phyloP scores from a whole-genome alignment of 2,113 vertebrate species.

The Bostrychus sinensis region DNA sequence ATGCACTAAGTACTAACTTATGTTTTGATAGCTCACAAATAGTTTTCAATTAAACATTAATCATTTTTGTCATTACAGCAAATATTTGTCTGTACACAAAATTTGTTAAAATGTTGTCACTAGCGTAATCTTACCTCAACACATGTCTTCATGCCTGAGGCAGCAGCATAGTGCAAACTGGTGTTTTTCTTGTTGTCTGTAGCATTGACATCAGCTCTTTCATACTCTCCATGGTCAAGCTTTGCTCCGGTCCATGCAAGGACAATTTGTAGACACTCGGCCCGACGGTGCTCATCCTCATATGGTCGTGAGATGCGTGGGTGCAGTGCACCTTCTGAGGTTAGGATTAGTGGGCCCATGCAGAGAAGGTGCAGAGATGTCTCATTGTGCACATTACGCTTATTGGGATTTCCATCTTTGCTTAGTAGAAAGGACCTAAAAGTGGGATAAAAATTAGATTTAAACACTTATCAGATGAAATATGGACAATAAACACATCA shows the following conservation, averaged over 20 bases:
- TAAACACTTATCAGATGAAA: not conserved
- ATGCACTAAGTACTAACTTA: too few relatives aligned
- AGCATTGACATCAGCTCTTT: constrained; percentile 90
- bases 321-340: constrained; percentile 90
- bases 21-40: too few relatives aligned
- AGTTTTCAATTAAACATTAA: too few relatives aligned
- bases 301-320: constrained; percentile 87
- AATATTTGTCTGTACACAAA: too few relatives aligned
- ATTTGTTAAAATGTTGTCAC: too few relatives aligned
- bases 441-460: not conserved
- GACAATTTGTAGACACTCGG: constrained; percentile 92
- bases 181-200: constrained; percentile 97
- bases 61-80: too few relatives aligned
- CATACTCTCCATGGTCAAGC: constrained; percentile 94
- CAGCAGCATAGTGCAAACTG: constrained; percentile 94
- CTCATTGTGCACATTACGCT: constrained; percentile 96
- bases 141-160: constrained; percentile 98
- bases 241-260: constrained; percentile 96
- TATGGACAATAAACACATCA: too few relatives aligned
- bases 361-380: constrained; percentile 95
- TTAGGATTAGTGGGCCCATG: constrained; percentile 96
- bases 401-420: constrained; percentile 98
- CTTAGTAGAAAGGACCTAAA: constrained; percentile 91
- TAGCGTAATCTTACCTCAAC: constrained; percentile 85
- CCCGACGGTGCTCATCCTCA: constrained; percentile 89